These are phyloP conservation scores for Exaiptasia diaphana DNA, from an alignment of 64 coral and sea anemone species.

Conservation along the genomic window DNA sequence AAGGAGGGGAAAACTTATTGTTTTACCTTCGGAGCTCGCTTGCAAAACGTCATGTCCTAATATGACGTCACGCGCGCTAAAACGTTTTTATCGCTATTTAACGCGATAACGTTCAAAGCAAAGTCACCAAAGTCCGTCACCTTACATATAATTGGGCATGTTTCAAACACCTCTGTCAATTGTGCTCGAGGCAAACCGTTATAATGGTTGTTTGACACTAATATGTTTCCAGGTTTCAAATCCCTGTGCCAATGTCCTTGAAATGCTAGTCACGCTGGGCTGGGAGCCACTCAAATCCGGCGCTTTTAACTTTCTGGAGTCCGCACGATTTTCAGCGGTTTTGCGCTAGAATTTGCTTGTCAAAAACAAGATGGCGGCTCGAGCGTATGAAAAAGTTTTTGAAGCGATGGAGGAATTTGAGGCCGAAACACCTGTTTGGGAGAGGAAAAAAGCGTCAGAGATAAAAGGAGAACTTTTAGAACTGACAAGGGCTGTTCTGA, in stretches of 20 bases:
- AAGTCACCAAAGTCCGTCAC: constrained; percentile 47
- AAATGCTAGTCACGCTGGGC: too few relatives aligned
- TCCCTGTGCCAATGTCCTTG: constrained; percentile 9
- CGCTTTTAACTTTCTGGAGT: too few relatives aligned
- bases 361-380: constrained; percentile 31
- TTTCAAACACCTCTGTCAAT: constrained; percentile 35
- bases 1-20: too few relatives aligned
- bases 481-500: constrained; percentile 9
- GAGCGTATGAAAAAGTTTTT: constrained; percentile 25
- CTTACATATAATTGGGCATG: constrained; percentile 36
- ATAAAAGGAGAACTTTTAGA: constrained; percentile 11
- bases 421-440: neutral
- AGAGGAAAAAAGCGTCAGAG: constrained; percentile 25
- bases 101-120: too few relatives aligned
- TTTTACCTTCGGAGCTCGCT: too few relatives aligned
- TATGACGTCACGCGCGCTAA: too few relatives aligned
- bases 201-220: constrained; percentile 5
- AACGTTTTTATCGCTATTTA: too few relatives aligned
- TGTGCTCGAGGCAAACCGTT: neutral
- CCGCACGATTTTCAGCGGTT: constrained; percentile 19
- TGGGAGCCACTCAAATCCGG: too few relatives aligned
- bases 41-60: too few relatives aligned
- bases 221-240: constrained; percentile 10
- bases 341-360: neutral
- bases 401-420: constrained; percentile 10